Percentiles rank a stretch among this genome's conserved stretches.
These are phyloP conservation scores for Galeopsomyia nigrocyanea DNA, from an alignment of 2,888 invertebrate genomes.

Conservation along the genomic window DNA sequence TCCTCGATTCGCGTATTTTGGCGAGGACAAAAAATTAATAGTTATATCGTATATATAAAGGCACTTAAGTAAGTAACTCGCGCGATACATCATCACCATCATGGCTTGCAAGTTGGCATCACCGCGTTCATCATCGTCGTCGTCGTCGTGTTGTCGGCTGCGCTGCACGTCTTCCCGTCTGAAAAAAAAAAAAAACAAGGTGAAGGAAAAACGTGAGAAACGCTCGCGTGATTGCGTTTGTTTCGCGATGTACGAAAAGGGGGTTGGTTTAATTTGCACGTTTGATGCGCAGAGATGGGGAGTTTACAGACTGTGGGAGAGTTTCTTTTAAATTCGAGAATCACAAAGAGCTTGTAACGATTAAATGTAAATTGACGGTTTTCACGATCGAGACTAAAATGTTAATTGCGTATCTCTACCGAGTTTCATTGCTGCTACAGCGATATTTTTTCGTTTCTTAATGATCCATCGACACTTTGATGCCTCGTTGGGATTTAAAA, in stretches of 20 bases:
- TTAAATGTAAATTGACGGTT: not conserved
- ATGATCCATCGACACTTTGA: too few species aligned
- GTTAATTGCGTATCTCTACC: too few species aligned
- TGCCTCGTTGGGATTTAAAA: too few species aligned
- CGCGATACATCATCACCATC: conserved; percentile 27
- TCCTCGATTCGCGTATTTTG: too few species aligned
- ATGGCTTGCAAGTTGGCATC: conserved; percentile 38
- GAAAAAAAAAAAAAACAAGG: conserved; percentile 21
- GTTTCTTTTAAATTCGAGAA: too few species aligned
- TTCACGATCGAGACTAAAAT: not conserved
- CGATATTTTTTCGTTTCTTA: too few species aligned
- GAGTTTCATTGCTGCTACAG: too few species aligned
- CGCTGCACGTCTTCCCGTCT: conserved; percentile 44
- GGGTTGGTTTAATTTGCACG: not conserved
- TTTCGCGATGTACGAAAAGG: not conserved
- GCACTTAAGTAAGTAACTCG: conserved; percentile 10
- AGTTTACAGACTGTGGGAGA: too few species aligned
- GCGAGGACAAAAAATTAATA: too few species aligned
- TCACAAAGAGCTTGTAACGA: not conserved
- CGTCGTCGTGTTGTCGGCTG: conserved; percentile 37
- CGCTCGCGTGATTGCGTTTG: not conserved
- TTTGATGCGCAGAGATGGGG: too few species aligned
- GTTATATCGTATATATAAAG: not conserved
- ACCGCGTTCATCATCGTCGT: conserved; percentile 22
- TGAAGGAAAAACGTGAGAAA: not conserved